Conservation (phyloP, 92 coral and sea anemone species). For the Zoanthus solanderi region DNA sequence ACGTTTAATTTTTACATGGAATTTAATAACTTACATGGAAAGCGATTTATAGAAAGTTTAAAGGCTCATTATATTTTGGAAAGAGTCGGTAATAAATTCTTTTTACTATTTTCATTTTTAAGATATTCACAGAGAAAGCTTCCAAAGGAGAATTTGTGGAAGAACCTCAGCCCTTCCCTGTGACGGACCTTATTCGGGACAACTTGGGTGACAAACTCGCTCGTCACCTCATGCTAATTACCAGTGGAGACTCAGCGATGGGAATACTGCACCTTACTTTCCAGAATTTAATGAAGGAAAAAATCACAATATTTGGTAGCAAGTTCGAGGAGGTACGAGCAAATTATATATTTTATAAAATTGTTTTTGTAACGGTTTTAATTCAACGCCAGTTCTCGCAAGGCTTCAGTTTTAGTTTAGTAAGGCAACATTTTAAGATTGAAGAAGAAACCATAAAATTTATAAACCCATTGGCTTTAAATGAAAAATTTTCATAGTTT, state of each 20-base stretch:
- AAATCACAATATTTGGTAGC: constrained; percentile 55
- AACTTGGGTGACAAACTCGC: constrained; percentile 53
- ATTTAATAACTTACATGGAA: no score
- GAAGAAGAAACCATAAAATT: no score
- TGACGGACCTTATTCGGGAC: constrained; percentile 50
- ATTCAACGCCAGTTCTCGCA: not conserved
- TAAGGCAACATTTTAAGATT: not conserved
- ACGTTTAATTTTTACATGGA: no score
- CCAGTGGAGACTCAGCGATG: constrained; percentile 61
- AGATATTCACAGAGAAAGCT: constrained; percentile 42
- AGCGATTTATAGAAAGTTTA: no score
- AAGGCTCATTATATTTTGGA: no score
- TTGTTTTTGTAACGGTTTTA: not conserved
- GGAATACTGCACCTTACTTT: constrained; percentile 43
- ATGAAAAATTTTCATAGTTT: no score
- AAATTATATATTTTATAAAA: not conserved
- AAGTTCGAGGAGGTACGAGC: constrained; percentile 48
- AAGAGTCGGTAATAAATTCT: no score
- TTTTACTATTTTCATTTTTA: not conserved
- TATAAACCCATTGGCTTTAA: no score
- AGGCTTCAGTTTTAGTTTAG: not conserved
- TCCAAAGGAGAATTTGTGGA: not conserved
- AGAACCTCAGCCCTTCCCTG: constrained; percentile 44
- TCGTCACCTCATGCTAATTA: constrained; percentile 55
- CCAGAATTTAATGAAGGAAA: constrained; percentile 25